Percentiles rank a stretch among this genome's conserved stretches.
Evolutionary conservation across 2,888 invertebrate genomes (phyloP).

Genomic region (Drosophila fungiperda): DNA sequence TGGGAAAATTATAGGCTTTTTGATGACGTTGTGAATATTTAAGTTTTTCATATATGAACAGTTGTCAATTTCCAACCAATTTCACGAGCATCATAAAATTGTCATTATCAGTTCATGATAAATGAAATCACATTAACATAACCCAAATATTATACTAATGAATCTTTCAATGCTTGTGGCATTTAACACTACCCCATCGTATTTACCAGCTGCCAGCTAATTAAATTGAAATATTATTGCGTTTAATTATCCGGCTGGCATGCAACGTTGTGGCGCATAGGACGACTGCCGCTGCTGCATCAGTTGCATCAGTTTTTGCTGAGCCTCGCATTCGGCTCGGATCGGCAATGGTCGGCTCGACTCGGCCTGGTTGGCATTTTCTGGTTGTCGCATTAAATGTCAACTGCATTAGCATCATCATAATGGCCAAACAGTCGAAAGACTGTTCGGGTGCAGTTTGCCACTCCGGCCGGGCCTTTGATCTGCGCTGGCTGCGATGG

Average conservation of each 20-base stretch:
- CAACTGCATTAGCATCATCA: conserved; percentile 79
- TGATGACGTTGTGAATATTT: background rate
- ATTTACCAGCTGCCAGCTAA: conserved; percentile 71
- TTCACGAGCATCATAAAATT: conserved; percentile 37
- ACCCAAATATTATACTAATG: conserved; percentile 57
- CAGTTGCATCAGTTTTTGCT: conserved; percentile 4
- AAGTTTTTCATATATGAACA: conserved; percentile 6
- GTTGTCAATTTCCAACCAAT: conserved; percentile 15
- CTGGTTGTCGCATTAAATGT: conserved; percentile 69
- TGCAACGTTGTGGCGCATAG: background rate
- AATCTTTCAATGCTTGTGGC: conserved; percentile 49
- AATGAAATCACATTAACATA: conserved; percentile 53
- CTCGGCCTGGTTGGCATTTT: conserved; percentile 48
- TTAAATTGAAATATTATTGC: conserved; percentile 78
- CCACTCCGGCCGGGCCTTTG: conserved; percentile 51
- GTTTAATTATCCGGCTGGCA: conserved; percentile 63
- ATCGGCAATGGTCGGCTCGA: conserved; percentile 3
- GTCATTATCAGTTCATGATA: conserved; percentile 44
- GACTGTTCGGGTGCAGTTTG: conserved; percentile 41
- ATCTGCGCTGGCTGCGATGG: conserved; percentile 47
- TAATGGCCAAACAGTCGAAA: conserved; percentile 68
- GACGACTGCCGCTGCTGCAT: conserved; percentile 10
- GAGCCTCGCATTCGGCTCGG: conserved; percentile 29
- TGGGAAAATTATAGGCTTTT: background rate
- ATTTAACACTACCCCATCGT: conserved; percentile 46